Conservation (phyloP, 2,888 invertebrate species). For the Pammene aurita region DNA sequence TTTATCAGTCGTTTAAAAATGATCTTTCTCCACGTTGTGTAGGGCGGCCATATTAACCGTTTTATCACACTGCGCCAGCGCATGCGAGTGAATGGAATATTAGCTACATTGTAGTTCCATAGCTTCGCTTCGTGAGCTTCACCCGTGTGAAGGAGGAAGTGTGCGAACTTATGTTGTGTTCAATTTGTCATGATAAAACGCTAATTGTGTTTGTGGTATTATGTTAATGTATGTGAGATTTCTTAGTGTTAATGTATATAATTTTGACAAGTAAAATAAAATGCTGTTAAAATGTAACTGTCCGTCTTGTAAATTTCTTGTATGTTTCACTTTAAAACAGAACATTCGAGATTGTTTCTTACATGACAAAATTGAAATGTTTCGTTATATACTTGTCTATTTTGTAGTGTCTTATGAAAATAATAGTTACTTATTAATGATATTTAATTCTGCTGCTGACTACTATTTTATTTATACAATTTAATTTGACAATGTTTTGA, state of each 20-base stretch:
- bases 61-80: constrained; percentile 57
- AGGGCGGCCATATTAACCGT: constrained; percentile 50
- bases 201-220: constrained; percentile 4
- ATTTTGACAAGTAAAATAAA: not conserved
- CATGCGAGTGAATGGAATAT: constrained; percentile 40
- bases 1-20: not conserved
- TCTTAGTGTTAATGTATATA: not conserved
- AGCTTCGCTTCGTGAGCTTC: constrained; percentile 13
- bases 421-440: no score
- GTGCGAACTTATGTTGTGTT: constrained; percentile 2
- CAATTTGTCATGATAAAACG: not conserved
- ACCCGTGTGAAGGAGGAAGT: constrained; percentile 38
- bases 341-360: no score
- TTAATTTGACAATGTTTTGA: no score
- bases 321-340: no score
- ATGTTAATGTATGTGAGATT: not conserved
- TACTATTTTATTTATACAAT: no score
- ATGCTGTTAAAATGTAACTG: not conserved
- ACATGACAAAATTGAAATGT: no score
- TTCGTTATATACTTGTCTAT: no score
- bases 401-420: no score
- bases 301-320: no score
- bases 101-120: constrained; percentile 33
- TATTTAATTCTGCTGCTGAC: no score
- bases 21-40: constrained; percentile 48